Conservation (phyloP, 2,113 vertebrate genomes). For the Neotragus moschatus region DNA sequence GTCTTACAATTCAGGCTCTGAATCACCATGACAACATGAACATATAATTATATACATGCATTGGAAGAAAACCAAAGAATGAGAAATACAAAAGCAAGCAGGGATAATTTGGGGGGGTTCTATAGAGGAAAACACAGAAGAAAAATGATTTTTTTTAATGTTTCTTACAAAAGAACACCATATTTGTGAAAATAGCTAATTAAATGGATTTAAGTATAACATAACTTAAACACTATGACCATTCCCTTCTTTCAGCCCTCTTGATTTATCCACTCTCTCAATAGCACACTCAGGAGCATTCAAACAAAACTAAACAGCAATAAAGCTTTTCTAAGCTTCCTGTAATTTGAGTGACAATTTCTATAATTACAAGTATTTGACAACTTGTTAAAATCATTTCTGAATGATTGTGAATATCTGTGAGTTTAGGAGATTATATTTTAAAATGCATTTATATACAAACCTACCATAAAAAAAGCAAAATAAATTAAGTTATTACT, state of each 20-base stretch:
- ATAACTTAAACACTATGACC: slow-evolving; percentile 66
- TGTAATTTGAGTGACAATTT: slow-evolving; percentile 74
- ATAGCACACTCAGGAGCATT: slow-evolving; percentile 61
- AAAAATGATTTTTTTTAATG: slow-evolving; percentile 60
- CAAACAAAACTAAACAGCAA: slow-evolving; percentile 71
- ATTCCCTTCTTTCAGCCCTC: slow-evolving; percentile 49
- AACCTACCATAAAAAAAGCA: slow-evolving; percentile 65
- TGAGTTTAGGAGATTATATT: slow-evolving; percentile 67
- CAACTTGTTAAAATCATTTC: slow-evolving; percentile 73
- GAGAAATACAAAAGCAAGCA: slow-evolving; percentile 63
- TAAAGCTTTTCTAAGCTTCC: slow-evolving; percentile 70
- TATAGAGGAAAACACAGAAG: slow-evolving; percentile 39
- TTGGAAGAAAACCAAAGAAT: slow-evolving; percentile 67
- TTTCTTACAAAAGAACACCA: slow-evolving; percentile 59
- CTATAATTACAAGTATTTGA: slow-evolving; percentile 76
- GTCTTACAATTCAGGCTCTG: slow-evolving; percentile 71
- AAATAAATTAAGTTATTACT: slow-evolving; percentile 71
- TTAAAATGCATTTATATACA: slow-evolving; percentile 69
- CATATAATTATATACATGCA: slow-evolving; percentile 76
- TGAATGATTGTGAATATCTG: slow-evolving; percentile 70
- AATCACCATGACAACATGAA: slow-evolving; percentile 80
- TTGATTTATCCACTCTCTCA: slow-evolving; percentile 61
- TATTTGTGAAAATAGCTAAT: slow-evolving; percentile 66
- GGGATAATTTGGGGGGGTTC: slow-evolving; percentile 19
- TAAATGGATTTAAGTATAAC: slow-evolving; percentile 66